phyloP scores from a whole-genome alignment of 1,140 invertebrate species.

The Zaprionus inermis region DNA sequence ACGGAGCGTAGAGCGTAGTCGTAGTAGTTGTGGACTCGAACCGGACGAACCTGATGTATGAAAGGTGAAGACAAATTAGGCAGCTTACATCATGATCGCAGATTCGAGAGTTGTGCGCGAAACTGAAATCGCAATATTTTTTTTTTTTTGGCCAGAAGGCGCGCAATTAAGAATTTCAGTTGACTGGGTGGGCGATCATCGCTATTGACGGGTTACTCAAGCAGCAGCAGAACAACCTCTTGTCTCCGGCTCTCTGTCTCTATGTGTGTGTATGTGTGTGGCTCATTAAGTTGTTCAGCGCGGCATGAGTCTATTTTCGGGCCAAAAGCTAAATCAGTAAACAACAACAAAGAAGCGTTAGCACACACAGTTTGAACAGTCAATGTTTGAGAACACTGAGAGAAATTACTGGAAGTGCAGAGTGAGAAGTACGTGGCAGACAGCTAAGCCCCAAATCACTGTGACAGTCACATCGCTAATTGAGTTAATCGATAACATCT shows the following conservation, averaged over 20 bases:
- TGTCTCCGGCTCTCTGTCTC: slow-evolving; percentile 31
- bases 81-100: slow-evolving; percentile 69
- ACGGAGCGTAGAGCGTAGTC: slow-evolving; percentile 2
- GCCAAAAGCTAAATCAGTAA: slow-evolving; percentile 28
- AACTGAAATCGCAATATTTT: slow-evolving; percentile 2
- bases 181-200: slow-evolving; percentile 60
- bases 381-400: background rate
- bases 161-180: slow-evolving; percentile 72
- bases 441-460: too few species aligned
- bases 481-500: too few species aligned
- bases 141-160: slow-evolving; percentile 48
- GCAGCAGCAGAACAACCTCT: slow-evolving; percentile 11
- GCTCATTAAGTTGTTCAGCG: slow-evolving; percentile 67
- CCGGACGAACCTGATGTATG: slow-evolving; percentile 55
- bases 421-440: too few species aligned
- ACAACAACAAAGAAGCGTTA: background rate
- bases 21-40: slow-evolving; percentile 18
- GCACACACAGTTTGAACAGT: slow-evolving; percentile 3
- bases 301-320: slow-evolving; percentile 30
- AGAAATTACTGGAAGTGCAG: background rate
- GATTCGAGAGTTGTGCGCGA: slow-evolving; percentile 25
- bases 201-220: background rate
- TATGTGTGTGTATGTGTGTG: slow-evolving; percentile 4
- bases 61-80: slow-evolving; percentile 77
- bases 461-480: too few species aligned